Conservation (phyloP, 2,888 invertebrate genomes). For the Anodontia alba region DNA sequence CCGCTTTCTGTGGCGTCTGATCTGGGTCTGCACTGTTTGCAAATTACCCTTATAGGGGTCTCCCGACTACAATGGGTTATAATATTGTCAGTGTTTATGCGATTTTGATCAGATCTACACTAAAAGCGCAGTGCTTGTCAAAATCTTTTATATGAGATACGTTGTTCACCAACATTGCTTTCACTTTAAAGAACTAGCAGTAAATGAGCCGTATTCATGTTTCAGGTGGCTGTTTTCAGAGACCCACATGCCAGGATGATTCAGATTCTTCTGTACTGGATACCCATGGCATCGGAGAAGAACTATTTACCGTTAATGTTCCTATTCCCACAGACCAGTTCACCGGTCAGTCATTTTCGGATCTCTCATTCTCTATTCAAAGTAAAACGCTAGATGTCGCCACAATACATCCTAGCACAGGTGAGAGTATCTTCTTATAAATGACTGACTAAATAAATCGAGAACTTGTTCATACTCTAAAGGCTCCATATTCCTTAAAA, state of each 20-base stretch:
- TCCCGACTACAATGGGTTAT: too few species aligned
- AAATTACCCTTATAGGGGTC: too few species aligned
- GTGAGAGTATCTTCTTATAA: too few species aligned
- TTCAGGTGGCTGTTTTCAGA: conserved; percentile 7
- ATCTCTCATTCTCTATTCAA: not conserved
- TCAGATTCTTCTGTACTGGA: not conserved
- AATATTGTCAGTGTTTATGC: too few species aligned
- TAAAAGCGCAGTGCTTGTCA: too few species aligned
- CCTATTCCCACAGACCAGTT: not conserved
- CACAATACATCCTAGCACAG: not conserved
- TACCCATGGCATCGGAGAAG: not conserved
- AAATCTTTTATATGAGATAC: too few species aligned
- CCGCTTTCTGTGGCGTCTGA: too few species aligned
- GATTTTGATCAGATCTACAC: too few species aligned
- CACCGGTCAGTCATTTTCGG: not conserved
- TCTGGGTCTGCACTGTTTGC: too few species aligned
- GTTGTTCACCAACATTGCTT: too few species aligned
- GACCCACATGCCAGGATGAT: not conserved
- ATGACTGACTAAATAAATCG: not conserved
- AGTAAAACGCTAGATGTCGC: not conserved
- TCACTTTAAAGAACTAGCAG: too few species aligned
- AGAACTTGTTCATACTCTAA: not conserved
- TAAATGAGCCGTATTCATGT: not conserved
- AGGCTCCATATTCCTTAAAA: too few species aligned
- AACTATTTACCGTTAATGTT: not conserved